A percentile compares a stretch with the other conserved stretches of the same genome.
These are phyloP conservation scores for Diabrotica balteata DNA, from an alignment of 2,888 invertebrate genomes.

Conservation along the genomic window DNA sequence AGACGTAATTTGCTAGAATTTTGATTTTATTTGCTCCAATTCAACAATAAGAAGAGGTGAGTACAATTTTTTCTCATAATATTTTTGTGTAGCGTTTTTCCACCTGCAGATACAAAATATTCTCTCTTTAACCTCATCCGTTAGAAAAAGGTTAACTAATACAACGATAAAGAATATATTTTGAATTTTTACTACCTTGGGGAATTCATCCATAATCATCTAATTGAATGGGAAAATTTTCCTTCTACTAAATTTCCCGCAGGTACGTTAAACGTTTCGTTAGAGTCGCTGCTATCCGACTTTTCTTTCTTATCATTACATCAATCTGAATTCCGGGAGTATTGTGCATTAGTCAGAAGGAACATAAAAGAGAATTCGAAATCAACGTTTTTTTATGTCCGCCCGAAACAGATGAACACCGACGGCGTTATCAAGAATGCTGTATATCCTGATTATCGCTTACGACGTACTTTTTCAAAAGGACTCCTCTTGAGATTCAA, in stretches of 20 bases:
- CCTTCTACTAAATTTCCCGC: neutral
- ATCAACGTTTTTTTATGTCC: slow-evolving; percentile 9
- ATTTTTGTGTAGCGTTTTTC: too few species aligned
- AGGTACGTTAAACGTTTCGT: neutral
- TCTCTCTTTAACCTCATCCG: too few species aligned
- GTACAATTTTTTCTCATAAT: too few species aligned
- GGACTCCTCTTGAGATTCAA: slow-evolving; percentile 17
- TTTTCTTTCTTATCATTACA: slow-evolving; percentile 2
- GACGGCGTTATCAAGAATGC: slow-evolving; percentile 18
- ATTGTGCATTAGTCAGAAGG: neutral
- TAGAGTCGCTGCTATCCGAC: neutral
- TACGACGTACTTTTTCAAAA: slow-evolving; percentile 22
- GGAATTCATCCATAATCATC: neutral
- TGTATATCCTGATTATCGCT: slow-evolving; percentile 26
- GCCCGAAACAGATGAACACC: slow-evolving; percentile 24
- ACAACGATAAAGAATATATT: too few species aligned
- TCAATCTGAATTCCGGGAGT: neutral
- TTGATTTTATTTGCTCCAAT: too few species aligned
- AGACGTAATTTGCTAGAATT: too few species aligned
- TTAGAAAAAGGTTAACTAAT: too few species aligned
- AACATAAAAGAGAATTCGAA: neutral
- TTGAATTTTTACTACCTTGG: too few species aligned
- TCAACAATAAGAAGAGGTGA: too few species aligned
- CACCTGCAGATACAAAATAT: too few species aligned
- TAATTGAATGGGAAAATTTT: neutral